Base-by-base conservation (phyloP, 2,113 vertebrate species). In the Todiramphus chloris region DNA sequence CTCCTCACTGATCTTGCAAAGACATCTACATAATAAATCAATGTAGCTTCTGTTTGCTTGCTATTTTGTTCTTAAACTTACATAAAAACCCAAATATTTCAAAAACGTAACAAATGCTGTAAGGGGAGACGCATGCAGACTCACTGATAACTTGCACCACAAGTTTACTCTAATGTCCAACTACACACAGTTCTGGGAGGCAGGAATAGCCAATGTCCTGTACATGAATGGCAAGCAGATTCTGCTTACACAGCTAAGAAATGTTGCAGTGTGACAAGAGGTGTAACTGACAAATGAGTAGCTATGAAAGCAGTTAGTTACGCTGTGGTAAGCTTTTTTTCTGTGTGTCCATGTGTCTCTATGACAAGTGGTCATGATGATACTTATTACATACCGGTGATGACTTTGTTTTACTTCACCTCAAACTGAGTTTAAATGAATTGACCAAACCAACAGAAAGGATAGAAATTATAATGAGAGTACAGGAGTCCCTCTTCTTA, bases 131-230 rank as follows among this genome's bases (percentile, higher is more conserved):
- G 41, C 69, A 55, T 69, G 17, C 59, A 77, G 68, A 70, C 53
- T 55, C 27, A 3, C 53, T 76, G 81, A 17, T 94, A 89, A 81
- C 77, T 79, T 75, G 62, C 6, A 5, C 83, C 86, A 55, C 94
- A 79, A 79, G 89, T 84, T 94, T 90, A 70, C 80, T 87, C 33
- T 58, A 27, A 37, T 93, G 83, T 87, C 80, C 92, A 62, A 16
- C 77, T 93, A 19, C 58, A 39, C 39, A 55, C 39, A 23, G 0
- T 89, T 86, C 95, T 91, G 77, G 88, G 81, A 95, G 95, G 90
- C 83, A 97, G 66, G 89, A 95, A 81, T 94, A 91, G 90, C 77
- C 83, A 94, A 91, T 95, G 83, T 95, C 94, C 86, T 89, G 69
- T 77, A 79, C 94, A 95, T 86, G 96, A 96, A 92, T 73, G 90